Conservation (phyloP, 2,888 invertebrate genomes). For the Dioctria rufipes region DNA sequence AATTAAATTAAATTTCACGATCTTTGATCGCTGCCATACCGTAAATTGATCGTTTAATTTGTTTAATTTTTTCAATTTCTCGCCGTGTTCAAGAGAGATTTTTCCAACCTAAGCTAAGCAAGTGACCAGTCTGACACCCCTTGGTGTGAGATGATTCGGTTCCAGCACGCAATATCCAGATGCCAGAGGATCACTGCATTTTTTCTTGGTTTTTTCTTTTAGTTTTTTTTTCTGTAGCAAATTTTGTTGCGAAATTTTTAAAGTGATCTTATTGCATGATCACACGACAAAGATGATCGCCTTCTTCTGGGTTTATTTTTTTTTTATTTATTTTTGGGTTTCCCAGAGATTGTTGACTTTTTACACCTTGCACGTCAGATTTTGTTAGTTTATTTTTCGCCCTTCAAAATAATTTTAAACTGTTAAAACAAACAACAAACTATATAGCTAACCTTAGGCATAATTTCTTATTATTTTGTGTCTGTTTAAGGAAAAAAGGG, state of each 20-base stretch:
- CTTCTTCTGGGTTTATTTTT: conserved; percentile 2
- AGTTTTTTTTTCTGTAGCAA: background rate
- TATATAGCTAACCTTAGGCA: background rate
- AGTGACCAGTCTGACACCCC: background rate
- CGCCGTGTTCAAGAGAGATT: background rate
- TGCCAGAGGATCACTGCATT: background rate
- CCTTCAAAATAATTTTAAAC: conserved; percentile 7
- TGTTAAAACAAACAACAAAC: conserved; percentile 42
- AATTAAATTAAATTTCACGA: conserved; percentile 43
- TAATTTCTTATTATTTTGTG: conserved; percentile 7
- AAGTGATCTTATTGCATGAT: conserved; percentile 10
- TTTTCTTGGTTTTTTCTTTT: too few species aligned
- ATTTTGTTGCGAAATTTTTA: conserved; percentile 3
- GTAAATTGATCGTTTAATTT: conserved; percentile 52
- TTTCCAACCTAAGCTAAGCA: background rate
- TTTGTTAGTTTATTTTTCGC: background rate
- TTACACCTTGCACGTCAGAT: conserved; percentile 27
- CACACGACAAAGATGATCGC: background rate
- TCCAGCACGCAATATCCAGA: conserved; percentile 39
- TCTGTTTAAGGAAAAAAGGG: background rate
- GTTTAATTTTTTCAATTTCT: conserved; percentile 37
- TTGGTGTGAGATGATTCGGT: conserved; percentile 16
- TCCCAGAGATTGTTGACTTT: conserved; percentile 22
- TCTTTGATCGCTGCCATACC: conserved; percentile 30
- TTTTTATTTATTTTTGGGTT: background rate